Conservation (phyloP, 2,888 invertebrate genomes). For the Andrena haemorrhoa region DNA sequence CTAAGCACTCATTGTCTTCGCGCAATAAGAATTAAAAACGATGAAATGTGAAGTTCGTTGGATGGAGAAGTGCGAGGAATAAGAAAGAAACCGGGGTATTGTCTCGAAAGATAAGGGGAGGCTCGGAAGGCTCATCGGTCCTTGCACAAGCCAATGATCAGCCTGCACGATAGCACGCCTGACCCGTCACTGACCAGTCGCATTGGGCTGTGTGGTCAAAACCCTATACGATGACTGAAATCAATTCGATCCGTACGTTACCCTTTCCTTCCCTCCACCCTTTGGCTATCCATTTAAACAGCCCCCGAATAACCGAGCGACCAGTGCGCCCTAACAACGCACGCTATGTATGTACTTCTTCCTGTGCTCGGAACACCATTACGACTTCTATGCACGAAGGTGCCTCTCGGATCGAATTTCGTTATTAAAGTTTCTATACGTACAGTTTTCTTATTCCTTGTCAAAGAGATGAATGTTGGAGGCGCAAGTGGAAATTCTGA, state of each 20-base stretch:
- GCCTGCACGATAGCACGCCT: slow-evolving; percentile 46
- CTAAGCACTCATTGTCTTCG: not conserved
- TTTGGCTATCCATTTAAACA: slow-evolving; percentile 50
- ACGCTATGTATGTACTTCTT: not conserved
- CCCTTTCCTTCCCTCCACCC: slow-evolving; percentile 50
- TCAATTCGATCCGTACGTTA: slow-evolving; percentile 74
- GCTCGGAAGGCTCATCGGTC: slow-evolving; percentile 32
- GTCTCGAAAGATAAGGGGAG: slow-evolving; percentile 1
- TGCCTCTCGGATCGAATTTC: not conserved
- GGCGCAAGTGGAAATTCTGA: too few relatives aligned
- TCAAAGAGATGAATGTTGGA: too few relatives aligned
- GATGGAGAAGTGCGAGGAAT: too few relatives aligned
- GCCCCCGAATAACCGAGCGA: slow-evolving; percentile 21
- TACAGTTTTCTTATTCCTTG: too few relatives aligned
- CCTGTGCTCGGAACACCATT: not conserved
- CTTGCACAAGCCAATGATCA: slow-evolving; percentile 14
- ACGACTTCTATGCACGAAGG: not conserved
- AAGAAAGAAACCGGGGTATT: not conserved
- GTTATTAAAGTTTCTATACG: too few relatives aligned
- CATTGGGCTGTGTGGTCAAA: slow-evolving; percentile 49
- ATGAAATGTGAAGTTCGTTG: too few relatives aligned
- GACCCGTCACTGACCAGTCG: slow-evolving; percentile 56
- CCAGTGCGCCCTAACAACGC: not conserved
- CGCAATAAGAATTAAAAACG: too few relatives aligned
- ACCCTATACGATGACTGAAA: slow-evolving; percentile 63